Evolutionary conservation across 2,888 invertebrate genomes (phyloP), one percentile per base, ranked within the genome.

Genomic region (Seira ritae): DNA sequence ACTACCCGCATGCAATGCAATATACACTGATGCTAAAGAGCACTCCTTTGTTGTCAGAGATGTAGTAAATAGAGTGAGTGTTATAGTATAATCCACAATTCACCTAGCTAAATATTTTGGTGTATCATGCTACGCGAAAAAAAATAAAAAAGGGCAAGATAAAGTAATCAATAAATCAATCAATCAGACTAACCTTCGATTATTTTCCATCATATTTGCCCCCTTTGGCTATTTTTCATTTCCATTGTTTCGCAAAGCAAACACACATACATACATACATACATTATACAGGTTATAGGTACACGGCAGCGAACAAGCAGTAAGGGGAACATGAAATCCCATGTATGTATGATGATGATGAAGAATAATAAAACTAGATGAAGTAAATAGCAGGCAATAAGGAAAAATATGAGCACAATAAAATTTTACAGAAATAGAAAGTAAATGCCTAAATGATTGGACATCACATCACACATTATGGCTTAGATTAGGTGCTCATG

Each of bases 181-280:
- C 81, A 81, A 76, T 81, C 76, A 81, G 81, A 71, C 75, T 81
- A 81, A 81, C 81, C 81, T 81, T 81, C 81, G 76, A 76, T 81
- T 81, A 70, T 42, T 65, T 81, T 81, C 81, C 81, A 81, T 81
- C 81, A 81, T 76, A 81, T 74, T 80, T 76, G 66, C 75, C 67
- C 80, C 81, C 81, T 75, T 75, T 75, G 75, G 75, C 71, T 60
- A 76, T 81, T 80, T 70, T 74, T 80, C 60, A 69, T 80, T 50
- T 42, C 12, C 42, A 42, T 42, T 42, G 42, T 42, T 42, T 8
- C 42, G 42, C 42, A 42, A 12, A 42, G 42, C 42, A 42, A 42
- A n/a, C 42, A 42, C 12, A 42, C 42, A 42, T 42, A 42, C 42
- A 8, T 12, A 12, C 42, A 4, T 8, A 42, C 42, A 42, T n/a